These are phyloP conservation scores for Cuniculus paca DNA, from an alignment of 2,797 vertebrate species.

Conservation along the genomic window DNA sequence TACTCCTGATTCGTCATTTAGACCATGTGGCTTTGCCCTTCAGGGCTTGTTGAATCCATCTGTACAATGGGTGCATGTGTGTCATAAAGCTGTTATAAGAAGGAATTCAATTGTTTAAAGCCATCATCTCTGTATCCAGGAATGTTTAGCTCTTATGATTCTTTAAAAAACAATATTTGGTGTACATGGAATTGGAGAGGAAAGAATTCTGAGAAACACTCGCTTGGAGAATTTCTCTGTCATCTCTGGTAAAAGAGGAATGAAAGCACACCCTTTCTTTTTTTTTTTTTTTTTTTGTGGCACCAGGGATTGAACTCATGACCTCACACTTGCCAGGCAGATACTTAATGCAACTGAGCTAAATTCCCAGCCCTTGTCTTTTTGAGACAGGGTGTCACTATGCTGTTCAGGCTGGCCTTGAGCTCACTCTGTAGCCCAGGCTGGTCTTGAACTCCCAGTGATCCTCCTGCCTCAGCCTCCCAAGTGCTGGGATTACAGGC, in stretches of 20 bases:
- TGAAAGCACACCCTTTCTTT: neutral
- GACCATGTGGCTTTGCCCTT: neutral
- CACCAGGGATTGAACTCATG: too few relatives aligned
- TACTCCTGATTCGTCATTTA: neutral
- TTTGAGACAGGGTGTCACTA: too few relatives aligned
- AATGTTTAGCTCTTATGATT: neutral
- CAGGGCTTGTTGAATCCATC: neutral
- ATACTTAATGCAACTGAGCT: too few relatives aligned
- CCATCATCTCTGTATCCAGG: neutral
- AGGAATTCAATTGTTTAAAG: neutral
- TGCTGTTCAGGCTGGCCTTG: too few relatives aligned
- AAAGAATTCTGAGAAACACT: neutral
- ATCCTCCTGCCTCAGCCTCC: too few relatives aligned
- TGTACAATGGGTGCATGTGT: slow-evolving; percentile 35
- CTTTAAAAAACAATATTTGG: slow-evolving; percentile 14
- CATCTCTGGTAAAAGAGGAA: neutral
- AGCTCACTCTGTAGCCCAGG: too few relatives aligned
- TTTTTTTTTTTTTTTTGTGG: too few relatives aligned
- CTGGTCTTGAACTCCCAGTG: too few relatives aligned
- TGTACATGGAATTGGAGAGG: neutral
- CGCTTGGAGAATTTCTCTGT: slow-evolving; percentile 24
- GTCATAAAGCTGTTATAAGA: neutral
- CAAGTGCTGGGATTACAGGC: too few relatives aligned
- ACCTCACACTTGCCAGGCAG: too few relatives aligned
- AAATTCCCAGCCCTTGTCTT: too few relatives aligned